These are phyloP conservation scores for Hippocampus comes DNA, from an alignment of 2,113 vertebrate genomes.

Conservation along the genomic window DNA sequence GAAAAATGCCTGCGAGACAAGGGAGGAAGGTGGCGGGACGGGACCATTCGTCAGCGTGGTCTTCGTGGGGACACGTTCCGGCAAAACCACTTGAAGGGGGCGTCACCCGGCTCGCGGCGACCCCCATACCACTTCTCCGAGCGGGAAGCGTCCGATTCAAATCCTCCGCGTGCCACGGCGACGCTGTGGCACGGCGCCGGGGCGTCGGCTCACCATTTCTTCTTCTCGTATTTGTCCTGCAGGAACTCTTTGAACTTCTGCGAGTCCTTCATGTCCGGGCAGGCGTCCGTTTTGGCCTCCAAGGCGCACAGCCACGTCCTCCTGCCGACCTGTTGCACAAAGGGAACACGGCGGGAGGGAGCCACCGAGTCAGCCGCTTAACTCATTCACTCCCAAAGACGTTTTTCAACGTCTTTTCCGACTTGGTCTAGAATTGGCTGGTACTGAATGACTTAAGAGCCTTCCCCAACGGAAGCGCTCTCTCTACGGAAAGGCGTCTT, in stretches of 20 bases:
- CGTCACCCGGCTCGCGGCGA: too few species aligned
- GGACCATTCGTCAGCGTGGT: too few species aligned
- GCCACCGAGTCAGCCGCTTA: too few species aligned
- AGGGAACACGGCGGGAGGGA: background rate
- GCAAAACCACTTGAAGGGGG: too few species aligned
- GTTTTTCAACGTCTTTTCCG: conserved; percentile 9
- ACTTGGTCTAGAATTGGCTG: too few species aligned
- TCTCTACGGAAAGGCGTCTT: too few species aligned
- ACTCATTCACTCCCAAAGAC: background rate
- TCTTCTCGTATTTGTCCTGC: conserved; percentile 90
- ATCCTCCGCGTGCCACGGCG: too few species aligned
- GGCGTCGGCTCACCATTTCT: conserved; percentile 78
- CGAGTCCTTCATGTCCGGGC: conserved; percentile 82
- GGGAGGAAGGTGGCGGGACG: background rate
- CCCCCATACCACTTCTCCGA: background rate
- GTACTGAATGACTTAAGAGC: too few species aligned
- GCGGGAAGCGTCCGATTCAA: too few species aligned
- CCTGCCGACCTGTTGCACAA: conserved; percentile 75
- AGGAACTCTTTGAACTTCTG: conserved; percentile 90
- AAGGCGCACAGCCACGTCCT: conserved; percentile 86
- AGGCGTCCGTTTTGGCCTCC: conserved; percentile 79
- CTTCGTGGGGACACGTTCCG: too few species aligned
- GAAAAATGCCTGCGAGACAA: conserved; percentile 78
- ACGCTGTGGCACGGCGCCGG: too few species aligned
- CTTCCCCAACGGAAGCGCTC: too few species aligned